A percentile compares a stretch with the other conserved stretches of the same genome.
phyloP scores from a whole-genome alignment of 2,888 invertebrate species.

The Fabriciana adippe region DNA sequence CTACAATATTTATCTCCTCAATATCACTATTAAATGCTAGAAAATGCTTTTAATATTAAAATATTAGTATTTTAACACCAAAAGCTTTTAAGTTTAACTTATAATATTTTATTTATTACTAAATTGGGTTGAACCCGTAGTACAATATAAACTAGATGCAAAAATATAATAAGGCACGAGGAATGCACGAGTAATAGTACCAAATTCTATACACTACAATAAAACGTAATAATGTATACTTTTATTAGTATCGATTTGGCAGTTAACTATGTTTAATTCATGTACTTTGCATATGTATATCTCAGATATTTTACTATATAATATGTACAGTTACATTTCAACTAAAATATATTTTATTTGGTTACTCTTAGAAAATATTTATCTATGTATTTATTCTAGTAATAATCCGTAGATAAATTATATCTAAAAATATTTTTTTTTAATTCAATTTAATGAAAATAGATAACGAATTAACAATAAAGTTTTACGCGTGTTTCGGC shows the following conservation, averaged over 20 bases:
- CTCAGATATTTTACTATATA: neutral
- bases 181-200: constrained; percentile 63
- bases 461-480: constrained; percentile 15
- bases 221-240: constrained; percentile 1
- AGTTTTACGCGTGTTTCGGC: constrained; percentile 14
- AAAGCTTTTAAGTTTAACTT: constrained; percentile 26
- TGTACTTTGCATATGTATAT: constrained; percentile 9
- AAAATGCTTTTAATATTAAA: constrained; percentile 18
- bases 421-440: neutral
- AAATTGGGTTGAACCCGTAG: constrained; percentile 32
- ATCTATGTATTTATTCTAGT: neutral
- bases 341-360: neutral
- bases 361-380: neutral
- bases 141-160: constrained; percentile 17
- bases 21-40: constrained; percentile 18
- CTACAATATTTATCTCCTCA: neutral
- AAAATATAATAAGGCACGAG: constrained; percentile 68
- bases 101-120: constrained; percentile 17
- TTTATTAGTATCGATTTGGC: constrained; percentile 20
- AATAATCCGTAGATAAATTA: neutral
- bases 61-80: constrained; percentile 21
- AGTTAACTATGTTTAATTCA: constrained; percentile 15
- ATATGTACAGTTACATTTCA: neutral
- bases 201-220: constrained; percentile 15
- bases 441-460: neutral